A percentile compares a stretch with the other conserved stretches of the same genome.
Conservation (phyloP, 2,113 vertebrate species). For the Eonycteris spelaea region DNA sequence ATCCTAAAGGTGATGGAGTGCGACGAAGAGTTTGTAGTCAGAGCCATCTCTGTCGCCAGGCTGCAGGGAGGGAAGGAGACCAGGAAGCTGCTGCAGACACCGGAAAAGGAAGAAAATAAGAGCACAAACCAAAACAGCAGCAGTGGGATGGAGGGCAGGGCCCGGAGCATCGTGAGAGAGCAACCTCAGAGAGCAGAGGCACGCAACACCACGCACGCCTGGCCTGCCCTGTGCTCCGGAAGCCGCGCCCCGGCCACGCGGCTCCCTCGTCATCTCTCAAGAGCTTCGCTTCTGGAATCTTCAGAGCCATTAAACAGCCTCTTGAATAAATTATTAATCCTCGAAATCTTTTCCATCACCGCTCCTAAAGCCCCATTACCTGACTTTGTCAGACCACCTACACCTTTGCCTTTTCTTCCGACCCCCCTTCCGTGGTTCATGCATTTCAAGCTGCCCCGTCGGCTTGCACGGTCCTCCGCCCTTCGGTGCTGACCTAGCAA, state of each 20-base stretch:
- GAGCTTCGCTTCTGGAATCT: neutral
- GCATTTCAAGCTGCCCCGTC: fast-evolving
- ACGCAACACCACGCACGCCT: fast-evolving
- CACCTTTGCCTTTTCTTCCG: neutral
- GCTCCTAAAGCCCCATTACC: too few relatives aligned
- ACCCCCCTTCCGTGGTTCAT: fast-evolving
- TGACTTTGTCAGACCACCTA: neutral
- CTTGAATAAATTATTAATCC: neutral
- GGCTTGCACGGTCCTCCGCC: fast-evolving
- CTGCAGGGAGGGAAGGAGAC: neutral
- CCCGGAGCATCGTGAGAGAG: neutral
- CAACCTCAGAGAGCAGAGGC: too few relatives aligned
- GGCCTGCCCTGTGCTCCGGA: fast-evolving
- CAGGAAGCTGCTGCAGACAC: neutral
- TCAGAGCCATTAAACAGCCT: too few relatives aligned
- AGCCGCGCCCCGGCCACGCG: too few relatives aligned
- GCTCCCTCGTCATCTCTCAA: too few relatives aligned
- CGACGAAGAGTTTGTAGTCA: too few relatives aligned
- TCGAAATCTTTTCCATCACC: neutral
- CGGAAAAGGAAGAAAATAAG: neutral
- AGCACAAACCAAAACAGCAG: neutral
- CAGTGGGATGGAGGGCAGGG: neutral
- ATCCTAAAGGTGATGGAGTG: neutral
- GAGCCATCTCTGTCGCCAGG: neutral
- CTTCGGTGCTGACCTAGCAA: fast-evolving